Percentiles rank a stretch among this genome's conserved stretches.
Conservation (phyloP, 2,797 vertebrate genomes). For the Bufotes viridis region DNA sequence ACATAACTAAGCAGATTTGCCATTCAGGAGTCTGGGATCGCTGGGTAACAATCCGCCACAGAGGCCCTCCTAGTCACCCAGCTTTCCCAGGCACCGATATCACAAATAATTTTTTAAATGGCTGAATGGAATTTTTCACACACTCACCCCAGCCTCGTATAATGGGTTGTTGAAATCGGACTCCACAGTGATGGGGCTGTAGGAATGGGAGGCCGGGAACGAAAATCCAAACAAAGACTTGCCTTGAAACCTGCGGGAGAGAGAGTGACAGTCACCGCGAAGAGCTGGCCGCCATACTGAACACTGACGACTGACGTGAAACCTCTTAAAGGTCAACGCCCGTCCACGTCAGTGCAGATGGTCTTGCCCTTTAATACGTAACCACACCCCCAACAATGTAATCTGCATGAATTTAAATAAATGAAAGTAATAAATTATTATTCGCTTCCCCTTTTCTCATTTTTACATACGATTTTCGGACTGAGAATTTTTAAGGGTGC, state of each 20-base stretch:
- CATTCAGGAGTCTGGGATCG: not conserved
- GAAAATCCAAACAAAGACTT: conserved; percentile 92
- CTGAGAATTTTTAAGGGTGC: too few relatives aligned
- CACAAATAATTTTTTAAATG: not conserved
- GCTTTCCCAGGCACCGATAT: too few relatives aligned
- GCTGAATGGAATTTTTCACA: not conserved
- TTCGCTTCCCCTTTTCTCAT: not conserved
- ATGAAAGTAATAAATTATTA: not conserved
- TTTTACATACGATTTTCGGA: not conserved
- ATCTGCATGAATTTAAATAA: not conserved
- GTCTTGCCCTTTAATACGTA: not conserved
- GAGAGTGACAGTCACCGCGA: not conserved
- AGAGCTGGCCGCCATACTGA: not conserved
- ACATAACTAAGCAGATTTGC: not conserved
- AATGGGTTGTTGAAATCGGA: conserved; percentile 94
- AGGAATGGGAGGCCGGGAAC: conserved; percentile 90
- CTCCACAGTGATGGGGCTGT: conserved; percentile 92
- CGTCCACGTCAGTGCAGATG: not conserved
- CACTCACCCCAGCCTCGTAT: conserved; percentile 92
- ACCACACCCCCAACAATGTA: not conserved
- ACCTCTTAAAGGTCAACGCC: not conserved
- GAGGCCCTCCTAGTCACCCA: too few relatives aligned
- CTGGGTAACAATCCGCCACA: not conserved
- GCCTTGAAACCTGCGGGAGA: conserved; percentile 84
- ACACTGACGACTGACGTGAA: not conserved